Evolutionary conservation across 2,113 vertebrate genomes (phyloP), one percentile per base, ranked within the genome.

Genomic region (Baryphthengus martii): DNA sequence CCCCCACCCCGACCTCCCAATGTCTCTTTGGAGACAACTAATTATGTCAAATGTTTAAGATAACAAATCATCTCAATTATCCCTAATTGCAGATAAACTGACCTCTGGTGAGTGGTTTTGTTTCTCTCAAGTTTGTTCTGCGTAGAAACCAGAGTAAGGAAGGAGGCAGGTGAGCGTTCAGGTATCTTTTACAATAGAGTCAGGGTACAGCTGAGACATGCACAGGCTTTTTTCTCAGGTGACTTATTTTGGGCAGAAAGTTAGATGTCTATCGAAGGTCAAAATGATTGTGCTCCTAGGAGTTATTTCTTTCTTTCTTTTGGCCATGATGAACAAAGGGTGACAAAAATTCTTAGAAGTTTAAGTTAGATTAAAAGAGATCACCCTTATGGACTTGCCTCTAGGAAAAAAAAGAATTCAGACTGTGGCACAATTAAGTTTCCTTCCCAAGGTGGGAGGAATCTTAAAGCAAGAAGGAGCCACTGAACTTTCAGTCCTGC

Each of bases 1-100:
- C 2, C 3, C 3, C 19, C 19, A 2, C 4, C 2, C 17, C 19
- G 17, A 2, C 4, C 2, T 13, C 14, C 2, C 65, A 56, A 11
- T 24, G 9, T 39, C 44, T 72, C 18, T 86, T 78, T 78, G 66
- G 35, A 78, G 31, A 45, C 20, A 73, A 39, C 18, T 37, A 61
- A 80, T 61, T 77, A 45, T 72, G 37, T 52, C n/a, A 67, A 68
- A 42, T 37, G 2, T 62, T 89, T 35, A 44, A 44, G 24, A 68
- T 29, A 86, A 50, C 28, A 73, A 55, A 82, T 77, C 6, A 37
- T 65, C 15, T 66, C 39, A 49, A 0, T 85, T 73, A 29, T 28
- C 28, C 40, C 11, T 86, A 63, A 19, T 39, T 53, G 37, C 11
- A 79, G 25, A 47, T 74, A 59, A 78, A 55, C 16, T 65, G 61